Evolutionary conservation across 35 echinoderm and acorn worm species (phyloP), one percentile per base, ranked within the genome.

Genomic region (Eucidaris tribuloides): DNA sequence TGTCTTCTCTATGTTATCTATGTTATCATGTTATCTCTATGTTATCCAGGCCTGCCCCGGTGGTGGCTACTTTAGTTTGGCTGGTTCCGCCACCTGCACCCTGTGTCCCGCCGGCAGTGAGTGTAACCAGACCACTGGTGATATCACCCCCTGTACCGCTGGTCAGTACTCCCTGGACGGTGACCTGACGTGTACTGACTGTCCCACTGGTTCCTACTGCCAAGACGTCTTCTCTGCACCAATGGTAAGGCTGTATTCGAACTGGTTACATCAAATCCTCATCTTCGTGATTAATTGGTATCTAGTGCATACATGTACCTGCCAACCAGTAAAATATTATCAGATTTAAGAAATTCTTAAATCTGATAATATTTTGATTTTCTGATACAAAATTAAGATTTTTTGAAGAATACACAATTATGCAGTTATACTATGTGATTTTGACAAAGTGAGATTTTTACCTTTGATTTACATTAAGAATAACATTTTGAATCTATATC

Each of bases 131-230:
- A 43, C 7, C 50, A 82, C 80, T 44, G 94, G 89, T 34, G n/a
- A 22, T 5, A 52, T 85, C 3, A 84, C 90, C 7, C 39, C 65
- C 1, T 97, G 94, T 76, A 30, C 44, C 1, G 27, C 46, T 29
- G 64, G 78, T 19, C 62, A 84, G 37, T 97, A 97, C 40, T 97
- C 94, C 7, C 62, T 97, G 39, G 89, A 84, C 23, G 94, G 94
- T 20, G 85, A 97, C 5, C 20, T 85, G 20, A 79, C 55, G 18
- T 97, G 94, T 76, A 42, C n/a, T 25, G 27, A 62, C 1, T 97
- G 94, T 42, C 94, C 94, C 3, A 54, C 25, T 54, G 89, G 81
- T 2, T 92, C 70, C 30, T 92, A 76, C 77, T 97, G 94, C 85
- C 71, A 89, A 55, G 83, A 65, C 70, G 82, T 62, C 9, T 68